phyloP scores from a whole-genome alignment of 2,797 vertebrate genomes.

The Neopelma chrysocephalum region DNA sequence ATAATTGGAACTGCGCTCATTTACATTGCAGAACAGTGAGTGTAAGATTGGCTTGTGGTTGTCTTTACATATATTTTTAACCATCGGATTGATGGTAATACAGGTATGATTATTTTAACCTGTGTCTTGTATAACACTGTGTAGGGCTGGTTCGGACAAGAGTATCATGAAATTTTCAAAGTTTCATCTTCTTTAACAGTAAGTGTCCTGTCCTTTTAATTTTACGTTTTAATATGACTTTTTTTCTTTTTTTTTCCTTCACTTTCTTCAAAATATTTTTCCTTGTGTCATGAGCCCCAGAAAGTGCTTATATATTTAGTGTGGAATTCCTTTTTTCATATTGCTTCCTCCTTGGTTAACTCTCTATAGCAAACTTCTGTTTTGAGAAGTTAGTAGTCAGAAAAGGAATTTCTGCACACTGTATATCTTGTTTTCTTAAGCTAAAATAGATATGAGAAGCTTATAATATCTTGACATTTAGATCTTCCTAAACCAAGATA shows the following conservation, averaged over 20 bases:
- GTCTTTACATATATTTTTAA: neutral
- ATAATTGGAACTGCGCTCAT: neutral
- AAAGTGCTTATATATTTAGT: neutral
- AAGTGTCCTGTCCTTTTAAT: neutral
- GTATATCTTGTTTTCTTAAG: neutral
- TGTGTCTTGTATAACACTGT: accelerated
- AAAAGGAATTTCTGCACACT: neutral
- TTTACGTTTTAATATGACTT: neutral
- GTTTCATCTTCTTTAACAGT: neutral
- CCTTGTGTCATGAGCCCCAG: neutral
- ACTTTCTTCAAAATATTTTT: neutral
- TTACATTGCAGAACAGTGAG: neutral
- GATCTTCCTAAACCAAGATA: neutral
- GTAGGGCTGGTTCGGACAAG: neutral
- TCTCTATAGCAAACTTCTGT: neutral
- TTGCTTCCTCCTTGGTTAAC: neutral
- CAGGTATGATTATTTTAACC: neutral
- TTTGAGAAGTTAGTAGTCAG: neutral
- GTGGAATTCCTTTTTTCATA: neutral
- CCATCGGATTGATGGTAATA: neutral
- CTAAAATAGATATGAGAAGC: neutral
- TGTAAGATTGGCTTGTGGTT: neutral
- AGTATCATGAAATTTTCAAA: neutral
- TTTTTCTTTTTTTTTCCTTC: neutral
- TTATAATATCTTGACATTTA: neutral